Evolutionary conservation across 2,888 invertebrate genomes (phyloP).

Genomic region (Dastarcus helophoroides): DNA sequence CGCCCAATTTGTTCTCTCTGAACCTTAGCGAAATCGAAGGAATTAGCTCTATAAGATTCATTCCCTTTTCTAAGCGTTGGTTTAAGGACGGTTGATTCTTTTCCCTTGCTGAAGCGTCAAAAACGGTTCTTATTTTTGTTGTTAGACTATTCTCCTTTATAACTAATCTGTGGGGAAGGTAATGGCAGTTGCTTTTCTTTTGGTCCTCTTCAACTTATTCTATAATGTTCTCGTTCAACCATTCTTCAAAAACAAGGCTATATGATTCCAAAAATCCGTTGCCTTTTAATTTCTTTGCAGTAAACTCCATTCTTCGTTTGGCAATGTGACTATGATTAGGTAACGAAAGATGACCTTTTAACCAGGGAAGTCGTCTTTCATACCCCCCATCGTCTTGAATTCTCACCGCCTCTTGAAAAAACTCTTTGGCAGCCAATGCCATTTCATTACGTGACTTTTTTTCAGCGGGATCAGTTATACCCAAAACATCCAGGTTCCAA

Average conservation of each 20-base stretch:
- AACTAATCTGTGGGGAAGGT: conserved; percentile 15
- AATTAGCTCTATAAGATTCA: too few species aligned
- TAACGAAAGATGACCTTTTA: conserved; percentile 23
- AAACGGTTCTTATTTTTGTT: conserved; percentile 18
- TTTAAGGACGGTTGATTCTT: conserved; percentile 19
- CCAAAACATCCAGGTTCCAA: conserved; percentile 25
- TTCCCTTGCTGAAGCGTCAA: conserved; percentile 20
- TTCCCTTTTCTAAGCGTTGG: conserved; percentile 16
- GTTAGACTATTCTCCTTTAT: conserved; percentile 14
- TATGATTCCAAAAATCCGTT: conserved; percentile 15
- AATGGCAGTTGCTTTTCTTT: too few species aligned
- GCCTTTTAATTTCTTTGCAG: conserved; percentile 15
- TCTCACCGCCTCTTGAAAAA: conserved; percentile 21
- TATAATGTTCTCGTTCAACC: conserved; percentile 17
- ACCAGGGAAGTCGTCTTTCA: conserved; percentile 25
- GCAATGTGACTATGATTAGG: conserved; percentile 19
- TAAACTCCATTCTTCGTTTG: conserved; percentile 18
- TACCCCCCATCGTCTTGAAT: conserved; percentile 22
- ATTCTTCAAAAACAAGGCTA: conserved; percentile 21
- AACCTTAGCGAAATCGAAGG: conserved; percentile 14
- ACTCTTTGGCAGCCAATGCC: conserved; percentile 16
- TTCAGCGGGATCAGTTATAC: conserved; percentile 23
- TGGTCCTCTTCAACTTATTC: conserved; percentile 8
- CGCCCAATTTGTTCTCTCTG: conserved; percentile 15
- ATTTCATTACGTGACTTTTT: conserved; percentile 15